Evolutionary conservation across 2,113 vertebrate genomes (phyloP), one percentile per base, ranked within the genome.

Genomic region (Herpailurus yagouaroundi): DNA sequence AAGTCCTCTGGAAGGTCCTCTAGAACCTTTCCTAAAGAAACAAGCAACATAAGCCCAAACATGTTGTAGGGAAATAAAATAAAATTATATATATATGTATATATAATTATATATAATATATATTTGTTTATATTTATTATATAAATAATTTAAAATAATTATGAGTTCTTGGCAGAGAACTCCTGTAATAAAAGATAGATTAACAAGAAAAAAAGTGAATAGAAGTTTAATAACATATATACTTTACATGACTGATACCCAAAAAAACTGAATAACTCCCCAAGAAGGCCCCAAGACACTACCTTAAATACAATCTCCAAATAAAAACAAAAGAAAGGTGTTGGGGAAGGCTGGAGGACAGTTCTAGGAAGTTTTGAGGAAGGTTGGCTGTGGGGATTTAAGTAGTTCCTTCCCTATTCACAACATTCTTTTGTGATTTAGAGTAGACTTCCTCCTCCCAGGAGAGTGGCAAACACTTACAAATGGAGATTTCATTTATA

Each of bases 401-500:
- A 81, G 23, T 55, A 31, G 25, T 4, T 81, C 21, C 21, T 52
- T 83, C 25, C 82, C 66, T 55, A 55, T 55, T 90, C 68, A 74
- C 27, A 50, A 45, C 31, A 50, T 95, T 74, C 29, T 83, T 4
- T 66, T n/a, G 25, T 19, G 36, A 41, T 76, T 83, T 76, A 45
- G 52, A 50, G 41, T 74, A 57, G 60, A 41, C 7, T 2, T 66
- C 83, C 77, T 76, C 21, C 64, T 76, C 68, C 55, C 66, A 31
- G 29, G 15, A 89, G 55, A 83, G n/a, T 63, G 33, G 55, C 19
- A 89, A 29, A 74, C 33, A 74, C 29, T 92, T 83, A 92, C 10
- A 84, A 83, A 90, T n/a, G 68, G 45, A 95, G 45, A 90, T 90
- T 95, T 90, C 45, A n/a, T 83, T 82, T 55, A 45, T n/a, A 74